phyloP scores from a whole-genome alignment of 1,140 invertebrate species.

The Pseudomyrmex cubaensis region DNA sequence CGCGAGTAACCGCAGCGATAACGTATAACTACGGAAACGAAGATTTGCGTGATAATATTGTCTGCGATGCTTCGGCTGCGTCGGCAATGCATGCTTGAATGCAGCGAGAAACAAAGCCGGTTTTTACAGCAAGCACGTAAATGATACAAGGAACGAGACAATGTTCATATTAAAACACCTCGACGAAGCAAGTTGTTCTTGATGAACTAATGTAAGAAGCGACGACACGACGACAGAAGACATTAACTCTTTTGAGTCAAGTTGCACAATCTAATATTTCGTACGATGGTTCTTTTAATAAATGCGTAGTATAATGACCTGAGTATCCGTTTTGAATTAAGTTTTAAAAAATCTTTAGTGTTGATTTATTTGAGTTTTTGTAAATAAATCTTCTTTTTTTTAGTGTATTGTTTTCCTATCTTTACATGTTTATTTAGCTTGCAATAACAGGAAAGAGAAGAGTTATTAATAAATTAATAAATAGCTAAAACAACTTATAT shows the following conservation, averaged over 20 bases:
- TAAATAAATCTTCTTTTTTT: too few species aligned
- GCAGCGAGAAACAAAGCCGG: neutral
- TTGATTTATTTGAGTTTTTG: too few species aligned
- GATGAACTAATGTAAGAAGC: neutral
- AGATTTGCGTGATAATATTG: neutral
- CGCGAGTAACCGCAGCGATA: constrained; percentile 15
- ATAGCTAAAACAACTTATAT: too few species aligned
- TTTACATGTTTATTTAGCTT: too few species aligned
- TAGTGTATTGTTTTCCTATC: too few species aligned
- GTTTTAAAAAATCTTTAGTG: constrained; percentile 9
- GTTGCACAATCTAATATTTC: neutral
- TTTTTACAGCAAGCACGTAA: neutral
- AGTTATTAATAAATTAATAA: too few species aligned
- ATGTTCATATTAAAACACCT: neutral
- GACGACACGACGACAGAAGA: neutral
- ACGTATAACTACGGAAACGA: constrained; percentile 37
- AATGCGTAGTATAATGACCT: neutral
- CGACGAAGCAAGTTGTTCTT: constrained; percentile 13
- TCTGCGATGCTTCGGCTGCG: neutral
- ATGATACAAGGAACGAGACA: neutral
- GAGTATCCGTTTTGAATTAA: neutral
- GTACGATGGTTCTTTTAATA: neutral
- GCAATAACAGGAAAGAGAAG: too few species aligned
- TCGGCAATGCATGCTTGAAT: neutral
- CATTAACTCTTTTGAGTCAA: neutral